Evolutionary conservation across 1,140 invertebrate genomes (phyloP).

Genomic region (Hormaphis cornu): DNA sequence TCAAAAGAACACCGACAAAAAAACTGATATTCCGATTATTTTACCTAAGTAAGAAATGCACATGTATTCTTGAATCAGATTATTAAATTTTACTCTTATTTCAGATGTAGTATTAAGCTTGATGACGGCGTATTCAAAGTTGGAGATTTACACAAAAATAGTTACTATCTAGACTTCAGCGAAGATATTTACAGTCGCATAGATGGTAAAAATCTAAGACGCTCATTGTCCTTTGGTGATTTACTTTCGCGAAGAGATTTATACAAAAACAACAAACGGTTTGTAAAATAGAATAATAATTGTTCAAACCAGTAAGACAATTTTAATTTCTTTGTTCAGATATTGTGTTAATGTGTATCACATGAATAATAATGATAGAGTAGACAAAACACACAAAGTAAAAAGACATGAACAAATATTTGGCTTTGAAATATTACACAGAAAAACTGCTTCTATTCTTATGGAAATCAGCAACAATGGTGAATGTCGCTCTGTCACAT

Average conservation of each 20-base stretch:
- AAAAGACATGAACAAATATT: neutral
- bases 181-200: conserved; percentile 13
- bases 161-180: conserved; percentile 28
- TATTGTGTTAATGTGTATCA: conserved; percentile 26
- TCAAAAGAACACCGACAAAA: neutral
- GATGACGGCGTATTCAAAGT: conserved; percentile 28
- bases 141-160: conserved; percentile 25
- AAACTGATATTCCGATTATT: neutral
- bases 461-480: conserved; percentile 22
- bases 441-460: conserved; percentile 10
- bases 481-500: neutral
- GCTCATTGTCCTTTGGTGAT: conserved; percentile 25
- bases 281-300: neutral
- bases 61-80: too few species aligned
- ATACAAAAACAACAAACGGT: conserved; percentile 23
- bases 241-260: conserved; percentile 12
- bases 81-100: neutral
- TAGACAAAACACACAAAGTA: neutral
- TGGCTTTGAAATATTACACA: neutral
- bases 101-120: conserved; percentile 17
- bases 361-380: conserved; percentile 6
- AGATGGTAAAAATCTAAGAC: conserved; percentile 6
- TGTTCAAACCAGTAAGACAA: neutral
- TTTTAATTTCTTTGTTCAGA: neutral
- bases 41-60: conserved; percentile 14